Conservation (phyloP, 1,140 invertebrate species). For the Mactra quadrangularis region DNA sequence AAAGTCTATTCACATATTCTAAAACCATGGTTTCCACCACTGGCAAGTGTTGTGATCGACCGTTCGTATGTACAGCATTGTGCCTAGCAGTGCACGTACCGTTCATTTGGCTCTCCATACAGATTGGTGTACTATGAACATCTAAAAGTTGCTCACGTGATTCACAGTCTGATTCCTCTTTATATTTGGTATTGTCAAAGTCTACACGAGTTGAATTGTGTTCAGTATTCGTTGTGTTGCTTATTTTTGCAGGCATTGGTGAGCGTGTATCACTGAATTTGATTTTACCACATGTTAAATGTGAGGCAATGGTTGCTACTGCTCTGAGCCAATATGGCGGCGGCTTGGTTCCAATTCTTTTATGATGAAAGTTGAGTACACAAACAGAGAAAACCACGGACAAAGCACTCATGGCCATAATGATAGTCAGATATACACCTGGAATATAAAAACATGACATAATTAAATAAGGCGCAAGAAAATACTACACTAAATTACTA, state of each 20-base stretch:
- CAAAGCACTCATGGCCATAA: constrained; percentile 83
- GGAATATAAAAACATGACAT: constrained; percentile 60
- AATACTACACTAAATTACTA: background rate
- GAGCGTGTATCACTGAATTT: constrained; percentile 34
- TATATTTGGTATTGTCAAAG: constrained; percentile 56
- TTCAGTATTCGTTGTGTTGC: background rate
- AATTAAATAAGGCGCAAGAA: background rate
- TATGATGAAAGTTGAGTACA: constrained; percentile 82
- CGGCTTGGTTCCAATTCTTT: constrained; percentile 69
- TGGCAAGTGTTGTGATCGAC: constrained; percentile 18
- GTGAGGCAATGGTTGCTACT: constrained; percentile 58
- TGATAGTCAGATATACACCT: constrained; percentile 83
- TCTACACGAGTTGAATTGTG: constrained; percentile 35
- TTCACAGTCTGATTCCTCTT: constrained; percentile 34
- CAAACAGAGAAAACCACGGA: constrained; percentile 83
- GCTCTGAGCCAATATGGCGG: constrained; percentile 73
- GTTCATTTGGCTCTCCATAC: background rate
- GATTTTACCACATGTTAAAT: constrained; percentile 70
- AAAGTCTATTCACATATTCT: constrained; percentile 72
- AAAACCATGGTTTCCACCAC: constrained; percentile 72
- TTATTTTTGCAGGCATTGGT: background rate
- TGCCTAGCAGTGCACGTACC: background rate
- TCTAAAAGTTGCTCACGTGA: constrained; percentile 51
- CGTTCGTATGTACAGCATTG: background rate
- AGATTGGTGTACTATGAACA: background rate